A percentile compares a stretch with the other conserved stretches of the same genome.
Evolutionary conservation across 2,888 invertebrate genomes (phyloP).

Genomic region (Congeria kusceri): DNA sequence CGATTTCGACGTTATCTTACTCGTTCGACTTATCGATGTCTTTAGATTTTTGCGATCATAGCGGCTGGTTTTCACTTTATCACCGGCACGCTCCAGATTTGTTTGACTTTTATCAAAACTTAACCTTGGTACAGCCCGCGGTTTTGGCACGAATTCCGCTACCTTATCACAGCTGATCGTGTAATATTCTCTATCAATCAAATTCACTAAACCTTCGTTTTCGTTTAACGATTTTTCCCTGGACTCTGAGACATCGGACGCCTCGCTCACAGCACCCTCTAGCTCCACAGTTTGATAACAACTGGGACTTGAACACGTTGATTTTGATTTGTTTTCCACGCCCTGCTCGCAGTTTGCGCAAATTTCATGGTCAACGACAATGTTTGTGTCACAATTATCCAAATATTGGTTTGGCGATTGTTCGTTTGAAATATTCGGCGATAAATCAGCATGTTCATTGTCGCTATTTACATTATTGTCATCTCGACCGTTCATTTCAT

Average conservation of each 20-base stretch:
- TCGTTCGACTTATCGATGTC: slow-evolving; percentile 62
- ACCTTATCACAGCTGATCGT: background rate
- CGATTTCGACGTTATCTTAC: slow-evolving; percentile 67
- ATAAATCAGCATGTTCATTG: slow-evolving; percentile 11
- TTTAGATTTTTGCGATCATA: slow-evolving; percentile 47
- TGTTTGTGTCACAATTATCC: slow-evolving; percentile 17
- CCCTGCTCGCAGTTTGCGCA: slow-evolving; percentile 24
- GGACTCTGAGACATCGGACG: background rate
- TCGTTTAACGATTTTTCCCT: background rate
- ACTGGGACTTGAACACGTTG: background rate
- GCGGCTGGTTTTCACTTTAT: slow-evolving; percentile 10
- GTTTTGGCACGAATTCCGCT: background rate
- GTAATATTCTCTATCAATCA: background rate
- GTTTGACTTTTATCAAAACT: slow-evolving; percentile 15
- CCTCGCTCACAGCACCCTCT: background rate
- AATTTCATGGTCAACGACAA: slow-evolving; percentile 8
- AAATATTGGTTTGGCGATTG: slow-evolving; percentile 31
- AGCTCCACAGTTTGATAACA: background rate
- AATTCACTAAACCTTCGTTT: background rate
- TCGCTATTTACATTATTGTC: slow-evolving; percentile 14
- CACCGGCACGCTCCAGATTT: background rate
- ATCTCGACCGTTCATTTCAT: slow-evolving; percentile 14
- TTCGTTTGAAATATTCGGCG: background rate
- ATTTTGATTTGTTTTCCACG: background rate
- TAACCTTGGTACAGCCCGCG: background rate